Base-by-base conservation (phyloP, 1,140 invertebrate genomes). In the Lordiphosa collinella region DNA sequence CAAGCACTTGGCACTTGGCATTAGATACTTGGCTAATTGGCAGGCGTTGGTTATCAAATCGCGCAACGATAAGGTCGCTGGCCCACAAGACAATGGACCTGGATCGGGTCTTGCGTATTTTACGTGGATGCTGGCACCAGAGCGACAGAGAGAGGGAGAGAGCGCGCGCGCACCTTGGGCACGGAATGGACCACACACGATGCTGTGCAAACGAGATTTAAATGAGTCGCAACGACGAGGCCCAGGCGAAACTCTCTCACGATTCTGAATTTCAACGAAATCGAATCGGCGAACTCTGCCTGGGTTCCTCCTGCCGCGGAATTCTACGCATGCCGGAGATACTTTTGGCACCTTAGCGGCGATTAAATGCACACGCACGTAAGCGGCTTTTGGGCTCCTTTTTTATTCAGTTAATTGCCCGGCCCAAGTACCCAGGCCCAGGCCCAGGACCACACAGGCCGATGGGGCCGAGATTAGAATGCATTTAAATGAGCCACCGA, bases 231-330 rank as follows among this genome's bases (percentile, higher is more conserved):
- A 84, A 36, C 48, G 48, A 31, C 22, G 25, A 32, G 31, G 31
- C 31, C 2, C 10, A 13, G 18, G 18, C 35, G 35, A 52, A 70
- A 84, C 78, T 84, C 78, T 84, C 78, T 84, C 78, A 84, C 78
- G 78, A 84, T 84, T 84, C 78, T 84, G 78, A 84, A 73, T 82
- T 82, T 82, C 78, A 82, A 54, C 78, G 78, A 82, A 82, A 73
- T 78, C 72, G 41, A 29, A 44, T 44, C 43, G 56, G 63, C 62
- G 52, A 49, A 60, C 32, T 29, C 32, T 60, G 57, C 53, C 38
- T 50, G 43, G 13, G 22, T 7, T 38, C 41, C 14, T 68, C 49
- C 12, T 59, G 22, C 12, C 40, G 56, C 50, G 37, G 71, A 74
- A 80, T 80, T 69, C 71, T 65, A 80, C 76, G 75, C 78, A 82